Conservation (phyloP, 2,797 vertebrate genomes). For the Clarias laeviceps region DNA sequence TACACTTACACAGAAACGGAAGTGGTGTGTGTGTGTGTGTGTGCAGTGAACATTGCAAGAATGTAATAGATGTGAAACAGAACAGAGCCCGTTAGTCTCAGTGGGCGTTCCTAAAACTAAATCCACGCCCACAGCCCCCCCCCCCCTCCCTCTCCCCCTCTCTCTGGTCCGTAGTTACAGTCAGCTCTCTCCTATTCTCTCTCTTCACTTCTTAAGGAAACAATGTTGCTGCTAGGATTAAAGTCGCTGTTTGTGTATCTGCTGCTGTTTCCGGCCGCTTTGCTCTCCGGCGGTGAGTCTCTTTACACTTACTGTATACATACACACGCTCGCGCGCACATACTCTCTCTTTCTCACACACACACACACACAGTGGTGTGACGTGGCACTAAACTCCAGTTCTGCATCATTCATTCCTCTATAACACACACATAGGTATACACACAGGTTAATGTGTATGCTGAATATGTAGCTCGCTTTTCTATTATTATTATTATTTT, state of each 20-base stretch:
- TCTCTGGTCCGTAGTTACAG: not conserved
- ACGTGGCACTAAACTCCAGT: slow-evolving; percentile 15
- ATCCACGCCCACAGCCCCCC: not conserved
- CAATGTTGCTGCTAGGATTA: not conserved
- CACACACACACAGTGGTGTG: not conserved
- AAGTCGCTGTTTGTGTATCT: slow-evolving; percentile 21
- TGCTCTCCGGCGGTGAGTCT: slow-evolving; percentile 16
- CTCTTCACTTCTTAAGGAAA: not conserved
- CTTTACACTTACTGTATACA: not conserved
- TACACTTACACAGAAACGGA: too few relatives aligned
- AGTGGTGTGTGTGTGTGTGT: not conserved
- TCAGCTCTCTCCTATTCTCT: not conserved
- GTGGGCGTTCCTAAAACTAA: not conserved
- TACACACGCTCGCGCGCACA: not conserved
- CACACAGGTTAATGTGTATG: not conserved
- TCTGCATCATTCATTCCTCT: slow-evolving; percentile 2
- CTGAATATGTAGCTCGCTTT: not conserved
- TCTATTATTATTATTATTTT: not conserved
- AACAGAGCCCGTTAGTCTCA: too few relatives aligned
- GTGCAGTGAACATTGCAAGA: not conserved
- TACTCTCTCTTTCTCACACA: not conserved
- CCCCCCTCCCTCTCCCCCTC: not conserved
- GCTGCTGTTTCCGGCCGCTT: slow-evolving; percentile 17
- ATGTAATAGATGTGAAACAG: not conserved
- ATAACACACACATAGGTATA: not conserved